phyloP scores from a whole-genome alignment of 2,888 invertebrate genomes.

The Scrobipalpa costella region DNA sequence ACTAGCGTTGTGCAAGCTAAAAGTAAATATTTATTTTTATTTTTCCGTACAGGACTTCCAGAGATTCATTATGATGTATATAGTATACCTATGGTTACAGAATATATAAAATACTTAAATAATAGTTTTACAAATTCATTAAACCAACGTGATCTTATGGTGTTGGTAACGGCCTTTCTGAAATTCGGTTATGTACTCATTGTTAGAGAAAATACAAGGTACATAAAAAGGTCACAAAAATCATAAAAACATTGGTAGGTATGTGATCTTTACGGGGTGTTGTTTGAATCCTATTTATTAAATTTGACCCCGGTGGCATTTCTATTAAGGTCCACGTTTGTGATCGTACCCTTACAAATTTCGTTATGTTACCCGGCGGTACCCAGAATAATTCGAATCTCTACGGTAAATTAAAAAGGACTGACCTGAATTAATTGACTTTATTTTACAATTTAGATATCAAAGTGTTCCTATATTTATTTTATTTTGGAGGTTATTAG shows the following conservation, averaged over 20 bases:
- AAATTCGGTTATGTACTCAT: no score
- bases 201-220: no score
- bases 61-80: no score
- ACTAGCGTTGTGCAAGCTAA: no score
- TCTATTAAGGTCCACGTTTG: not conserved
- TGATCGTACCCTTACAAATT: conserved; percentile 12
- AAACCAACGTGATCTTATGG: no score
- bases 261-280: not conserved
- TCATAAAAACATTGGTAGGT: not conserved
- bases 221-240: not conserved
- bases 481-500: not conserved
- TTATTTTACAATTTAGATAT: conserved; percentile 18
- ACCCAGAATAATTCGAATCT: conserved; percentile 19
- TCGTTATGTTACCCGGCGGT: not conserved
- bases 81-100: no score
- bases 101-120: no score
- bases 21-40: no score
- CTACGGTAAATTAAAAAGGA: conserved; percentile 17
- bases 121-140: no score
- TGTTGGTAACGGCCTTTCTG: no score
- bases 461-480: not conserved
- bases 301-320: not conserved
- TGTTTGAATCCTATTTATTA: conserved; percentile 3
- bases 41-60: no score
- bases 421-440: conserved; percentile 16